Evolutionary conservation across 1,140 invertebrate species (phyloP).

Genomic region (Harpegnathos saltator): DNA sequence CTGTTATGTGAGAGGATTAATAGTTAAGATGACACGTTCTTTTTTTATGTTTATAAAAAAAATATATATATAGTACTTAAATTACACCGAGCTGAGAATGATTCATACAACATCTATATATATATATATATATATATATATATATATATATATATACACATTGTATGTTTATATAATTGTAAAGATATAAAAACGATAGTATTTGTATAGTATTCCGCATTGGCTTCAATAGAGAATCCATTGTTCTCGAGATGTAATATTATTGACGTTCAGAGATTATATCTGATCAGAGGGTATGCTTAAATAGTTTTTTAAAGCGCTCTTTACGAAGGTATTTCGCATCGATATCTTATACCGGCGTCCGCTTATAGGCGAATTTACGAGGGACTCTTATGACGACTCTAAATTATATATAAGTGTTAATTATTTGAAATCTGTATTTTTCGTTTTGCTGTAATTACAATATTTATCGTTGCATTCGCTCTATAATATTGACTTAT

Average conservation of each 20-base stretch:
- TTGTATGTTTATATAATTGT: constrained; percentile 13
- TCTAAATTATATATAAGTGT: constrained; percentile 36
- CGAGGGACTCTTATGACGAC: constrained; percentile 10
- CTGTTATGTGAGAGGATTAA: not conserved
- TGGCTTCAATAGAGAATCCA: constrained; percentile 40
- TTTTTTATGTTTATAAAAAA: constrained; percentile 22
- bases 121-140: no score
- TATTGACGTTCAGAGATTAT: not conserved
- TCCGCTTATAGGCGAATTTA: constrained; percentile 1
- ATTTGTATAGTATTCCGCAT: not conserved
- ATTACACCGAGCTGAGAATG: constrained; percentile 48
- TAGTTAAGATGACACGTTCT: constrained; percentile 2
- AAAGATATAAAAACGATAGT: constrained; percentile 22
- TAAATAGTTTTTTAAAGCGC: not conserved
- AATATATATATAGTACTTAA: constrained; percentile 59
- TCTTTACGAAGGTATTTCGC: not conserved
- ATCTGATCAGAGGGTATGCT: constrained; percentile 11
- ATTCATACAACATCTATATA: constrained; percentile 12
- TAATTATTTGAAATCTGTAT: constrained; percentile 56
- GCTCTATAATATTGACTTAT: no score
- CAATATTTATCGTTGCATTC: constrained; percentile 18
- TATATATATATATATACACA: no score
- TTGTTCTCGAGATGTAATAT: constrained; percentile 56
- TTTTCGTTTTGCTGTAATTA: constrained; percentile 54
- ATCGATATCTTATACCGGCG: not conserved